phyloP scores from a whole-genome alignment of 2,113 vertebrate species.

The Dasyornis broadbenti region DNA sequence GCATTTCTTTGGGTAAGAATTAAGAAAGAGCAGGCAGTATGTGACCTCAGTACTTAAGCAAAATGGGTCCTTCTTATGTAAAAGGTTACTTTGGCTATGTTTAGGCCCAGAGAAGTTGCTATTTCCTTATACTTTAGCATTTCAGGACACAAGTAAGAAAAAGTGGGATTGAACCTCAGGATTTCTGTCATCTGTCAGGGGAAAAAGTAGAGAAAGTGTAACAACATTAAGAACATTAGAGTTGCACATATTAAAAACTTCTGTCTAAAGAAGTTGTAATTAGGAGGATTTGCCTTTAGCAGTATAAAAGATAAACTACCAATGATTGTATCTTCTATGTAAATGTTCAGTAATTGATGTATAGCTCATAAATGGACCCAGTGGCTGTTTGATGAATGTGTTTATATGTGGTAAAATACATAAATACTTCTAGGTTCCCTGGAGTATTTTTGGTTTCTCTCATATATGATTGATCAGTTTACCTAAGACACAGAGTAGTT shows the following conservation, averaged over 20 bases:
- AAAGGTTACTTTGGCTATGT: not conserved
- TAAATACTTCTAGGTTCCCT: not conserved
- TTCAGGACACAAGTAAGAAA: not conserved
- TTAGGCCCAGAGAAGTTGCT: not conserved
- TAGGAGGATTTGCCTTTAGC: slow-evolving; percentile 13
- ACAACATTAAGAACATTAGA: not conserved
- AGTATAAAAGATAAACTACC: not conserved
- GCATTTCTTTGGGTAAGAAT: not conserved
- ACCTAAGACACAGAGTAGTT: not conserved
- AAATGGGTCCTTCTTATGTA: not conserved
- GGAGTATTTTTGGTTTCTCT: not conserved
- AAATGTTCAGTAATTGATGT: slow-evolving; percentile 42
- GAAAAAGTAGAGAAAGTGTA: not conserved
- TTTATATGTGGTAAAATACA: not conserved
- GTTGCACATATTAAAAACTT: not conserved
- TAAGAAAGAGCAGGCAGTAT: not conserved
- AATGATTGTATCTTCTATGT: not conserved
- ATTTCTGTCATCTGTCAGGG: not conserved
- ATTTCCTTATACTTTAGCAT: not conserved
- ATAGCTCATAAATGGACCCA: not conserved
- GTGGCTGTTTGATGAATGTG: slow-evolving; percentile 7
- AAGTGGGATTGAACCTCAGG: not conserved
- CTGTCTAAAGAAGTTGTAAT: not conserved
- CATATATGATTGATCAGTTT: not conserved
- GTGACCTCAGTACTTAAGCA: not conserved